Conservation (phyloP, 2,113 vertebrate genomes). For the Myanophis thanlyinensis region DNA sequence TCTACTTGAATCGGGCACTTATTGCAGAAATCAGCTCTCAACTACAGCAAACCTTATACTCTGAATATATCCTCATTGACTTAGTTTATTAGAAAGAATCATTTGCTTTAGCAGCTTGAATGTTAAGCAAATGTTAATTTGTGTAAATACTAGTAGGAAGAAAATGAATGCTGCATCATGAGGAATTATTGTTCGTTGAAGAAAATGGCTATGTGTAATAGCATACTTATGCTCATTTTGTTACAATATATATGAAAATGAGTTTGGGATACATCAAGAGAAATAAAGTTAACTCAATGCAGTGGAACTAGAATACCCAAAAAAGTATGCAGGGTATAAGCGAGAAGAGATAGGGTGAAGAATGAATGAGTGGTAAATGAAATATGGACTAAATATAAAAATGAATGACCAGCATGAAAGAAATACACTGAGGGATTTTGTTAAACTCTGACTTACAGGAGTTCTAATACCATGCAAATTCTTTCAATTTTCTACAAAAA, state of each 20-base stretch:
- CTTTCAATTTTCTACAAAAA: neutral
- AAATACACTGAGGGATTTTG: neutral
- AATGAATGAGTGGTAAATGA: neutral
- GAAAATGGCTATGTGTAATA: neutral
- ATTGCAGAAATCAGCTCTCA: neutral
- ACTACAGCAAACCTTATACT: neutral
- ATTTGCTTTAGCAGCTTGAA: neutral
- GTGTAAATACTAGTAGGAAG: neutral
- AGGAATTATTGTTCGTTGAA: neutral
- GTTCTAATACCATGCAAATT: neutral
- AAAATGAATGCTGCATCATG: neutral
- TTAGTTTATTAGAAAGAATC: neutral
- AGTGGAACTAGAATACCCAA: neutral
- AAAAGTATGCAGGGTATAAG: neutral
- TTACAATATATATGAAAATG: neutral
- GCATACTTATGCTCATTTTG: neutral
- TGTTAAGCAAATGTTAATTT: neutral
- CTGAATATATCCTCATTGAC: neutral
- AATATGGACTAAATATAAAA: neutral
- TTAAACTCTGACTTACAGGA: neutral
- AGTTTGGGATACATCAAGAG: neutral
- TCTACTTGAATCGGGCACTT: neutral
- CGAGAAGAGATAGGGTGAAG: neutral
- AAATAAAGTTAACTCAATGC: neutral
- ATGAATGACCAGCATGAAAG: neutral